Evolutionary conservation across 2,888 invertebrate species (phyloP), one percentile per base, ranked within the genome.

Genomic region (Pollenia griseotomentosa): DNA sequence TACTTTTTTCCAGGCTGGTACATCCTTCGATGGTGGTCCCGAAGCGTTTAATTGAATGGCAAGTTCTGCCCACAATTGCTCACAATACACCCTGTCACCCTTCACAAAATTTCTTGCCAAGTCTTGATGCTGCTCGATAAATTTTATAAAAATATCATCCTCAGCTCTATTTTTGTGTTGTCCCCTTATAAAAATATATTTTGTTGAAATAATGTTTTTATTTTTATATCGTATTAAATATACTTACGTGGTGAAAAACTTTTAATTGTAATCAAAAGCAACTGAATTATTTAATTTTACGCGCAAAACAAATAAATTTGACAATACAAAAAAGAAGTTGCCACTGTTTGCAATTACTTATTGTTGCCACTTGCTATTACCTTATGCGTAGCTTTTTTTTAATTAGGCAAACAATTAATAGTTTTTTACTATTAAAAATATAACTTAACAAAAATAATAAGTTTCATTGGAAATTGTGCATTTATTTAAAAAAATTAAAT

Each of bases 1-100:
- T 61, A 75, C 51, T 63, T 63, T 75, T 59, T 75, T 51, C 75
- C 63, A 75, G 19, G 63, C 61, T 63, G 51, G 16, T 40, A 74
- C 63, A 33, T 61, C 48, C 12, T 75, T 75, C 40, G 46, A 48
- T 51, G 75, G 75, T 33, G 75, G 75, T 48, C 75, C 75, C 8
- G 75, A 61, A 51, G 46, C 63, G 48, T 75, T 75, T 14, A 75
- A 33, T n/a, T 75, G 48, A 2, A 7, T 51, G 5, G 16, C 63
- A 12, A 61, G 40, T 51, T 75, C 61, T 40, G 10, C 14, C 75
- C 74, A 74, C 33, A 61, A 59, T 10, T 74, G 59, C 55, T 74
- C 74, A 61, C n/a, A n/a, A n/a, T n/a, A n/a, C n/a, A n/a, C n/a
- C n/a, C n/a, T n/a, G n/a, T n/a, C n/a, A n/a, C n/a, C n/a, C n/a